Conservation (phyloP, 2,888 invertebrate species). For the Drosophila trichaetosa region DNA sequence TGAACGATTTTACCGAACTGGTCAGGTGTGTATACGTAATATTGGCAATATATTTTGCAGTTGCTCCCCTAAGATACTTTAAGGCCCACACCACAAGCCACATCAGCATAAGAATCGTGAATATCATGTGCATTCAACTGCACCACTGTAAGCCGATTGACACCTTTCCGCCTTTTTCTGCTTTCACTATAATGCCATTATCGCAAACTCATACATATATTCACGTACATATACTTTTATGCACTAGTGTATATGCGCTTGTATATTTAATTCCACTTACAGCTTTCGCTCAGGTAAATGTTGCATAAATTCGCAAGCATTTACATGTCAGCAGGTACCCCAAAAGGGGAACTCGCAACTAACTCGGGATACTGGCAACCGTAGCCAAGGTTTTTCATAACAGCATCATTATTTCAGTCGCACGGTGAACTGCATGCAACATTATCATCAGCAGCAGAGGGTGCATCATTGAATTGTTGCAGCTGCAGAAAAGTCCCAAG, state of each 20-base stretch:
- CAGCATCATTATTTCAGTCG: slow-evolving; percentile 41
- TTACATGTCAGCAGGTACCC: slow-evolving; percentile 64
- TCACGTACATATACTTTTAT: slow-evolving; percentile 13
- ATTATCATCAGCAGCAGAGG: slow-evolving; percentile 21
- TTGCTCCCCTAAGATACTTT: slow-evolving; percentile 19
- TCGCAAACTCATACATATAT: slow-evolving; percentile 7
- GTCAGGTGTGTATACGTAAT: slow-evolving; percentile 45
- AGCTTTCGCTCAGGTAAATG: slow-evolving; percentile 50
- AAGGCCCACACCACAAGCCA: slow-evolving; percentile 15
- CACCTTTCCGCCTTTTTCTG: slow-evolving; percentile 20
- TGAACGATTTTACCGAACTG: not conserved
- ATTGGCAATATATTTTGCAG: slow-evolving; percentile 43
- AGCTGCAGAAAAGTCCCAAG: slow-evolving; percentile 34
- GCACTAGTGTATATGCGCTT: slow-evolving; percentile 2
- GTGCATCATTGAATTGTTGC: slow-evolving; percentile 25
- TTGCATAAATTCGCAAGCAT: slow-evolving; percentile 77
- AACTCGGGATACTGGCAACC: slow-evolving; percentile 35
- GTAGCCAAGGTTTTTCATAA: slow-evolving; percentile 34
- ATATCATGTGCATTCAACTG: slow-evolving; percentile 29
- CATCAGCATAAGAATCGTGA: not conserved
- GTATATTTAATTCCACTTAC: slow-evolving; percentile 60
- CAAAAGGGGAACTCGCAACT: slow-evolving; percentile 1
- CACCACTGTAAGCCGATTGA: slow-evolving; percentile 52
- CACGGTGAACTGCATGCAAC: slow-evolving; percentile 9
- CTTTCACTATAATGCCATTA: slow-evolving; percentile 47